Evolutionary conservation across 2,888 invertebrate species (phyloP).

Genomic region (Lagria hirta): DNA sequence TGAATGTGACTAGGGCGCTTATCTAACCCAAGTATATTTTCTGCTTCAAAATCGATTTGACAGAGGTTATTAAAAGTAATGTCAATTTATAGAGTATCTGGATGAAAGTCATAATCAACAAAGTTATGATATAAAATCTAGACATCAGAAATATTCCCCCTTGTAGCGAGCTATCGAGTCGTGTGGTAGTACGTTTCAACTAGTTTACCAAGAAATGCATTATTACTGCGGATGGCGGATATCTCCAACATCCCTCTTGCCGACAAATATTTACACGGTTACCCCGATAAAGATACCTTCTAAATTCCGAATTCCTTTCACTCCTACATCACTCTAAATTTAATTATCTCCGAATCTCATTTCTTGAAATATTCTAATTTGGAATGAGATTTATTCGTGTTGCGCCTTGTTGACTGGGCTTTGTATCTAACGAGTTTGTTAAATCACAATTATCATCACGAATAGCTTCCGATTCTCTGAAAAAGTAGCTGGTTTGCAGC

Average conservation of each 20-base stretch:
- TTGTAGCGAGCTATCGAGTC: constrained; percentile 15
- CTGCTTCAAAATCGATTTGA: too few relatives aligned
- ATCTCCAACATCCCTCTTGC: constrained; percentile 15
- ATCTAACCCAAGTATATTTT: too few relatives aligned
- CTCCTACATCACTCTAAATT: constrained; percentile 3
- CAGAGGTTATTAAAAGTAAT: too few relatives aligned
- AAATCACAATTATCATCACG: constrained; percentile 19
- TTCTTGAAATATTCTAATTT: constrained; percentile 13
- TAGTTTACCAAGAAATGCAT: constrained; percentile 19
- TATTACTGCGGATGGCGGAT: constrained; percentile 26
- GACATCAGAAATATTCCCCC: constrained; percentile 21
- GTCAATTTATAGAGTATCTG: too few relatives aligned
- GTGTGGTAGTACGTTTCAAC: constrained; percentile 20
- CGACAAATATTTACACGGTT: constrained; percentile 23
- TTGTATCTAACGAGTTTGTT: constrained; percentile 12
- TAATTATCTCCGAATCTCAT: constrained; percentile 11
- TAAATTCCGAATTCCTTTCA: constrained; percentile 7
- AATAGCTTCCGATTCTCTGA: constrained; percentile 13
- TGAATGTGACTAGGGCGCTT: too few relatives aligned
- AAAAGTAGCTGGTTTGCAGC: constrained; percentile 14
- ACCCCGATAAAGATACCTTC: constrained; percentile 9
- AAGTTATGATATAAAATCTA: constrained; percentile 23
- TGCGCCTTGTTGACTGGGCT: constrained; percentile 17
- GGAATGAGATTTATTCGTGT: constrained; percentile 14
- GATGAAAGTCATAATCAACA: constrained; percentile 17